phyloP scores from a whole-genome alignment of 1,140 invertebrate genomes.

The Orussus abietinus region DNA sequence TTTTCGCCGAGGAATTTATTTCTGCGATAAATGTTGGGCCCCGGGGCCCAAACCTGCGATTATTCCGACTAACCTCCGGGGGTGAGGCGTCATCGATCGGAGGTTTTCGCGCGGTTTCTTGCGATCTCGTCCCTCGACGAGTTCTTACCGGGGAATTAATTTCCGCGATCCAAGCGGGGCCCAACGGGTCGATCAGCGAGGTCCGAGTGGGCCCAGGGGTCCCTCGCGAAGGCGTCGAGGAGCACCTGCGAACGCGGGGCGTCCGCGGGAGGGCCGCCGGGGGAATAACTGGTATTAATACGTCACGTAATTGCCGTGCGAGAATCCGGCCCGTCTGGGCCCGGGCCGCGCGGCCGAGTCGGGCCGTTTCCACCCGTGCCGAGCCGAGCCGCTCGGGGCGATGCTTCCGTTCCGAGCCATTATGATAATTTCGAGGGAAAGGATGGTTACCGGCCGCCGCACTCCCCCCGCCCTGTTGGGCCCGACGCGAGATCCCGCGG shows the following conservation, averaged over 20 bases:
- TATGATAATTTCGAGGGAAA: conserved; percentile 51
- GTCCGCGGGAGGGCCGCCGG: conserved; percentile 39
- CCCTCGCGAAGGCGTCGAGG: conserved; percentile 26
- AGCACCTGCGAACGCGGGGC: neutral
- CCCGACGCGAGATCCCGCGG: conserved; percentile 8
- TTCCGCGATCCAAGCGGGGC: too few relatives aligned
- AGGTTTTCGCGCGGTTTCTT: too few relatives aligned
- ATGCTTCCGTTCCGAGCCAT: conserved; percentile 50
- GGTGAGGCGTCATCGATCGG: too few relatives aligned
- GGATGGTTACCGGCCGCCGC: conserved; percentile 37
- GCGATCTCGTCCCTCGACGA: too few relatives aligned
- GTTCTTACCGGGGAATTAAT: too few relatives aligned
- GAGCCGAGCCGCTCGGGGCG: conserved; percentile 28
- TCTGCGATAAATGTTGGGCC: too few relatives aligned
- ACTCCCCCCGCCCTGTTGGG: too few relatives aligned
- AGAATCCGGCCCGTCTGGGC: neutral
- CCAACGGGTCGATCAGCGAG: too few relatives aligned
- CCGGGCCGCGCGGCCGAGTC: neutral
- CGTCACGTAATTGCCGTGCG: conserved; percentile 46
- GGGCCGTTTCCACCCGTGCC: conserved; percentile 3
- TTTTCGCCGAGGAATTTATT: too few relatives aligned
- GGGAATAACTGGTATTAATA: conserved; percentile 51
- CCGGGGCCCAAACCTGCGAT: too few relatives aligned
- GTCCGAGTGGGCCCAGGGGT: too few relatives aligned
- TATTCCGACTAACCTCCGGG: too few relatives aligned